Evolutionary conservation across 2,113 vertebrate genomes (phyloP).

Genomic region (Daphoenositta chrysoptera): DNA sequence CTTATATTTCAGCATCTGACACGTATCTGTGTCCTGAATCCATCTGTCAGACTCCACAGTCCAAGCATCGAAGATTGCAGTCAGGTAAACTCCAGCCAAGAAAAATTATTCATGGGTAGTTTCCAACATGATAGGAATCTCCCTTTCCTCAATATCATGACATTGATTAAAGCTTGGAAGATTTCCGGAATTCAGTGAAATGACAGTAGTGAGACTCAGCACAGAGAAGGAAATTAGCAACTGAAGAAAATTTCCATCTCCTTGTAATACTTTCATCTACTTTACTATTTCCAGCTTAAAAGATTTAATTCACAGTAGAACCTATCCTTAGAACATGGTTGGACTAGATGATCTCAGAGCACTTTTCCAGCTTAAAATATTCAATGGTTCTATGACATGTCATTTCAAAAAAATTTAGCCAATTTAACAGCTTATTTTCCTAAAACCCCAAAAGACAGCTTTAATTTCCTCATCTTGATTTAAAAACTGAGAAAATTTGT

Average conservation of each 20-base stretch:
- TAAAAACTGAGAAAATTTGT: neutral
- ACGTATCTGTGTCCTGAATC: neutral
- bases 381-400: fast-evolving
- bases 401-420: neutral
- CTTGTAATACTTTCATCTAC: neutral
- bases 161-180: neutral
- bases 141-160: neutral
- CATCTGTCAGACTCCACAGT: neutral
- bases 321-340: neutral
- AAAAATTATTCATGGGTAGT: neutral
- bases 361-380: neutral
- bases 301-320: neutral
- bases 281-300: neutral
- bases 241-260: neutral
- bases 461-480: neutral
- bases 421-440: neutral
- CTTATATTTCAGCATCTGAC: neutral
- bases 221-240: neutral
- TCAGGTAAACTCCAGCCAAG: neutral
- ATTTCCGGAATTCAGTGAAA: neutral
- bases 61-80: neutral
- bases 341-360: neutral
- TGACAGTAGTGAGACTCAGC: neutral
- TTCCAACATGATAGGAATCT: neutral
- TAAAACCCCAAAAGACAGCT: neutral